These are phyloP conservation scores for Aplysina aerophoba DNA, from an alignment of 37 sponge, comb jelly and placozoan species.

Conservation along the genomic window DNA sequence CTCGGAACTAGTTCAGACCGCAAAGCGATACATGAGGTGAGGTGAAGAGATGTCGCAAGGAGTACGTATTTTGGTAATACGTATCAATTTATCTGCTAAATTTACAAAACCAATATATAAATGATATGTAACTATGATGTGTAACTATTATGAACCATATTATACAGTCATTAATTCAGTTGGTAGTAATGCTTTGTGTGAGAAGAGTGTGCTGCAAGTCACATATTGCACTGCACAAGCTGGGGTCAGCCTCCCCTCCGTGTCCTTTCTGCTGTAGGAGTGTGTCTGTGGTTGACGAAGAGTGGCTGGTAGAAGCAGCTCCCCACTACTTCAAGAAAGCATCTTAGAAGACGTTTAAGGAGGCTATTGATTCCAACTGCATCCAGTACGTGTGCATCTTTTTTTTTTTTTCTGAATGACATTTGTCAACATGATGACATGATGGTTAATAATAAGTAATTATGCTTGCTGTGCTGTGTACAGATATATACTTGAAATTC, in stretches of 20 bases:
- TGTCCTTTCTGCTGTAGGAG: slow-evolving; percentile 5
- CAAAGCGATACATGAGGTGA: slow-evolving; percentile 94
- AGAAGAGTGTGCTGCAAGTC: not conserved
- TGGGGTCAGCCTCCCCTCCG: not conserved
- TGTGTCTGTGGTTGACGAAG: slow-evolving; percentile 32
- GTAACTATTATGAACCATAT: too few relatives aligned
- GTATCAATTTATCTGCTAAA: not conserved
- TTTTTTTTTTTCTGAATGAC: too few relatives aligned
- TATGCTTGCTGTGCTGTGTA: too few relatives aligned
- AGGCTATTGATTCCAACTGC: not conserved
- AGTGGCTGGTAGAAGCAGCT: slow-evolving; percentile 45
- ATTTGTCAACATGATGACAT: too few relatives aligned
- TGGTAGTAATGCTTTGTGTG: too few relatives aligned
- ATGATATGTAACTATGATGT: too few relatives aligned
- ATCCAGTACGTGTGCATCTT: too few relatives aligned
- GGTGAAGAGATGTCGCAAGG: not conserved
- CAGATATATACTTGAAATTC: too few relatives aligned
- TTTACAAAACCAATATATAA: not conserved
- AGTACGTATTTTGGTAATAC: not conserved
- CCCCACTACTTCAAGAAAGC: slow-evolving; percentile 38
- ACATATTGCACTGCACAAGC: not conserved
- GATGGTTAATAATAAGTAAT: too few relatives aligned
- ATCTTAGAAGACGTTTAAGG: not conserved
- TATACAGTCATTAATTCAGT: too few relatives aligned
- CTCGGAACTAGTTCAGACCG: slow-evolving; percentile 79